Evolutionary conservation across 2,797 vertebrate genomes (phyloP), one percentile per base, ranked within the genome.

Genomic region (Poecilia picta): DNA sequence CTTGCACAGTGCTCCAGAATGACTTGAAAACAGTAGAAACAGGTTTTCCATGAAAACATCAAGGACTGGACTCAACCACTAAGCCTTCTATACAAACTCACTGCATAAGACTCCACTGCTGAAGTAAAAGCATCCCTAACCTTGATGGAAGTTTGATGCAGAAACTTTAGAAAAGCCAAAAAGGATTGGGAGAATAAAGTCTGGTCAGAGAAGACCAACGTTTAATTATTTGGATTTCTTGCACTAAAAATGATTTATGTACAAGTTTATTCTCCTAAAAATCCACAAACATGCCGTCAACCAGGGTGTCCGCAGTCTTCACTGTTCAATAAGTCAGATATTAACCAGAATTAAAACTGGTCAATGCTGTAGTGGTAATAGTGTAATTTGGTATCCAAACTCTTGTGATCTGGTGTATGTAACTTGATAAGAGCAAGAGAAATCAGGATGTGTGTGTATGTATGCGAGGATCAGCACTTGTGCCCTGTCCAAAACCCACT

Each of bases 401-500:
- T 28, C n/a, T 71, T 88, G 79, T 76, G 71, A 75, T 81, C 75
- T 86, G 62, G 2, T 85, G 43, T 64, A 73, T 84, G 71, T 77
- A 82, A 83, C 84, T 88, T 77, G 79, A 88, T 79, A 83, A 89
- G 78, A 88, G 85, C 2, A 12, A 90, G 68, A 78, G 76, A 77
- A 74, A 55, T 81, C 49, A 7, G 87, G 12, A 28, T 62, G 57
- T 62, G 57, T 28, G 53, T 36, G 33, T 39, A 70, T 88, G 83
- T 89, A 85, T 90, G 88, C 87, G 87, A 87, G 83, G 89, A 88
- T 89, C 89, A 83, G 91, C 85, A 89, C 91, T 93, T 94, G 94
- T 92, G 91, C 87, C 89, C 89, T 87, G 87, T 95, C 94, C 95
- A 96, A 95, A 94, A 89, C 93, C 93, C 94, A 95, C 95, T 95